Base-by-base conservation (phyloP, 1,140 invertebrate genomes). In the Stegodyphus mimosarum region DNA sequence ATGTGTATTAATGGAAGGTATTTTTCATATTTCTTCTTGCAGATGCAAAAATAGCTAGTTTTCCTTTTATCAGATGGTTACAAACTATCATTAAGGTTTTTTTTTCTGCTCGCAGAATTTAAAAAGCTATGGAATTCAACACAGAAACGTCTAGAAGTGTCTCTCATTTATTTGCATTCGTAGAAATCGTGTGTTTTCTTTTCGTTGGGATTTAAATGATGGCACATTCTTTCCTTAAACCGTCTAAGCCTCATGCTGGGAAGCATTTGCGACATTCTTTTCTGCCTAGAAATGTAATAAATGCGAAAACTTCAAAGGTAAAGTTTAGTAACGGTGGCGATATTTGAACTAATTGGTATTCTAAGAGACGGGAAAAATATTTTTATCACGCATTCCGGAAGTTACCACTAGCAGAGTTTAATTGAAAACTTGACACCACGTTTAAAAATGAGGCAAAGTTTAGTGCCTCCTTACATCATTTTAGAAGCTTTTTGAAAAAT, bases 321-420 rank as follows among this genome's bases (percentile, higher is more conserved):
- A 83, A 83, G 17, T 74, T 83, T 83, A 10, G 15, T 17, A 33
- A n/a, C 9, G 53, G 7, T 33, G 50, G 72, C 53, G 72, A 83
- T 83, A 83, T 83, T 83, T 67, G 64, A 74, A 69, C 81, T 83
- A 83, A 83, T 83, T 83, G 81, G 71, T 83, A 83, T 83, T 83
- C 81, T 55, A 17, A 70, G 48, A 52, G 69, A 53, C 33, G 50
- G 49, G 53, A 83, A 75, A 83, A 74, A 83, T 83, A 74, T 83
- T 83, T 83, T 74, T 83, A 64, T 76, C 51, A 48, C 71, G 17
- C 63, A 73, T 74, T 83, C 71, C 81, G 17, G 18, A 67, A 55
- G n/a, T 66, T 33, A 15, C 13, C 48, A n/a, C 7, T 67, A 18
- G 33, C 13, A 9, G 7, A 7, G 72, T 83, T 83, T 75, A 83